Evolutionary conservation across 2,113 vertebrate species (phyloP), one percentile per base, ranked within the genome.

Genomic region (Diphyllodes magnificus): DNA sequence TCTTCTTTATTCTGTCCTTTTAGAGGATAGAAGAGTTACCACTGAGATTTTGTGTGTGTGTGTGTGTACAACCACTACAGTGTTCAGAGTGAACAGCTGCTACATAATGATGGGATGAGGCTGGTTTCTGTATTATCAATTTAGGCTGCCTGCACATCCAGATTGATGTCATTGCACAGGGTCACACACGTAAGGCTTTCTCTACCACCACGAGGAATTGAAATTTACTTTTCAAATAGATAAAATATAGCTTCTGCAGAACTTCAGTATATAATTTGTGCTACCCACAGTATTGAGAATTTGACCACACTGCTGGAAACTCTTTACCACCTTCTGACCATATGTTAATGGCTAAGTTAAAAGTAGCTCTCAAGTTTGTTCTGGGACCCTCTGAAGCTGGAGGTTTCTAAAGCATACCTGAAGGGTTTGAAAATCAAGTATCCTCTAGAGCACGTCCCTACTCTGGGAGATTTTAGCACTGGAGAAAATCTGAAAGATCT

Each of bases 321-420:
- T 97, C 94, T 95, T 90, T 96, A 87, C 90, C 90, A 97, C 95
- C 92, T 97, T 95, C 95, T 96, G 90, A 96, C 82, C 91, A 94
- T 77, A 57, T 90, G 30, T 81, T 83, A 86, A 89, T 10, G 54
- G 39, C 59, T 60, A 80, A 78, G 33, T 63, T 94, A 94, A 93
- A 97, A 97, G 88, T 90, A 98, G 96, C 95, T 64, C 95, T 97
- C 83, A 91, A 19, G 83, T 97, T 90, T 92, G 90, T 86, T 96
- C 63, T 42, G 92, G 88, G 92, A 96, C 90, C 11, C 27, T 81
- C 45, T 92, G 90, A 96, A 96, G 65, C 19, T 88, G 70, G 84
- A 75, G 12, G 15, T 94, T 92, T 97, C 97, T 96, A 95, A 93
- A 28, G 60, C 84, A 82, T 66, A 85, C 82, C 90, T 95, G 94